phyloP scores from a whole-genome alignment of 2,113 vertebrate genomes.

The Thryonomys swinderianus region DNA sequence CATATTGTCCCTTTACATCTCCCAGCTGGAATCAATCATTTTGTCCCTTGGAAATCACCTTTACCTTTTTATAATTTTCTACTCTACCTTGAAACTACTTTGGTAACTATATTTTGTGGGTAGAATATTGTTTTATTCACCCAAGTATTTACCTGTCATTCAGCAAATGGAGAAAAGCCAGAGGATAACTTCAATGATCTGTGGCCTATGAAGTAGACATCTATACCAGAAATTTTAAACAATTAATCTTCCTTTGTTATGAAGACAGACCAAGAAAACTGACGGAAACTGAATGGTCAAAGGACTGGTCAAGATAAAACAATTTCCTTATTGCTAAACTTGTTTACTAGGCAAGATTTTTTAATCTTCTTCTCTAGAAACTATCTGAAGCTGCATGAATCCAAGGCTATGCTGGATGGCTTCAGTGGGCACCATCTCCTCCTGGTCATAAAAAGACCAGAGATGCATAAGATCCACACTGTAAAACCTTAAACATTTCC shows the following conservation, averaged over 20 bases:
- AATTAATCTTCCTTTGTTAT: background rate
- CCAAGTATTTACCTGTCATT: background rate
- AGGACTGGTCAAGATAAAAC: background rate
- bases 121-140: background rate
- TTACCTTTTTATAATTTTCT: background rate
- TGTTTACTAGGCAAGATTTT: background rate
- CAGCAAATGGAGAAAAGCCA: background rate
- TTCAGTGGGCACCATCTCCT: background rate
- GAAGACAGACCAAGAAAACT: background rate
- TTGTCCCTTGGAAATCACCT: background rate
- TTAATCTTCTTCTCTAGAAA: background rate
- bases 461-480: background rate
- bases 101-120: background rate
- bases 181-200: background rate
- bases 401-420: background rate
- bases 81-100: background rate
- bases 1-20: background rate
- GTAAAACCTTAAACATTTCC: conserved; percentile 11
- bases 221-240: background rate
- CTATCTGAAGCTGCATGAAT: background rate
- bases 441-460: background rate
- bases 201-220: background rate
- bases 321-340: background rate
- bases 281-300: background rate
- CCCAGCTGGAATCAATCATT: background rate